These are phyloP conservation scores for Thrips palmi DNA, from an alignment of 1,140 invertebrate genomes.

Conservation along the genomic window DNA sequence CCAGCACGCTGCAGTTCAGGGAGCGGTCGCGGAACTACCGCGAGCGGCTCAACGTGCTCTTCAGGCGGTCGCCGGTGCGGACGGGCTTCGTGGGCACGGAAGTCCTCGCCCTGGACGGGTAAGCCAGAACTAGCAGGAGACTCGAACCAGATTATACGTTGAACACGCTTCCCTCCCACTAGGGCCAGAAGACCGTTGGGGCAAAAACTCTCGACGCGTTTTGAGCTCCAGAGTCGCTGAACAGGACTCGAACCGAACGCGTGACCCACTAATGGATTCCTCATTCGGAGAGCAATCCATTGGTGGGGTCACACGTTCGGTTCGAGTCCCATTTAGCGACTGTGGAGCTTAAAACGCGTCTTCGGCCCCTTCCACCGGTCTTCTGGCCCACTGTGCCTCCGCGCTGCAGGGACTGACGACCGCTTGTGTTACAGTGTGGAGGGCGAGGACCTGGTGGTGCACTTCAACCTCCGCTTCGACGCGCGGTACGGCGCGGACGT, in stretches of 20 bases:
- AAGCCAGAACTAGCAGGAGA: constrained; percentile 17
- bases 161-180: neutral
- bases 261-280: no score
- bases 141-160: neutral
- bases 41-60: constrained; percentile 52
- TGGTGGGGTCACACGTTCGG: no score
- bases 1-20: constrained; percentile 41
- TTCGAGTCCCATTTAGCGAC: no score
- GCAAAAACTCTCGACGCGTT: no score
- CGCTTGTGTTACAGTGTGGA: constrained; percentile 30
- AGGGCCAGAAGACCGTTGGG: no score
- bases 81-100: constrained; percentile 47
- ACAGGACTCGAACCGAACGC: no score
- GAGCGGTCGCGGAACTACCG: constrained; percentile 48
- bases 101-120: constrained; percentile 65
- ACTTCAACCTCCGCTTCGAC: constrained; percentile 53
- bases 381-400: no score
- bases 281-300: no score
- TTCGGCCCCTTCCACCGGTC: no score
- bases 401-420: no score
- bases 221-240: no score
- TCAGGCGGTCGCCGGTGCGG: constrained; percentile 45
- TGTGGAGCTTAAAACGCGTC: no score
- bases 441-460: constrained; percentile 42
- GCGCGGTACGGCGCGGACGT: constrained; percentile 30